Evolutionary conservation across 2,113 vertebrate species (phyloP).

Genomic region (Bolborhynchus lineola): DNA sequence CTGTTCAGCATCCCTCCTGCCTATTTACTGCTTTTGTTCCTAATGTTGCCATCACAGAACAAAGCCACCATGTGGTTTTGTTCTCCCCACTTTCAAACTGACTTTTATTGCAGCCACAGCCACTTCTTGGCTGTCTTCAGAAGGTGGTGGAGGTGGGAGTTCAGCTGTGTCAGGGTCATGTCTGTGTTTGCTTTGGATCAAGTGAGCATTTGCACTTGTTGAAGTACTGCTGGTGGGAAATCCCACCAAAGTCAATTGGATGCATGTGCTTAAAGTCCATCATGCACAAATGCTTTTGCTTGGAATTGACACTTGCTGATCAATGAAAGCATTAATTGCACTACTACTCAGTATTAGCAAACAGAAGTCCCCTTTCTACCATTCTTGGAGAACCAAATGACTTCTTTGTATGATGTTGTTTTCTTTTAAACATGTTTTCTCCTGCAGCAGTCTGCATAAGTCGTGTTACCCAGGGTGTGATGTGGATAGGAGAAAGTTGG

Average conservation of each 20-base stretch:
- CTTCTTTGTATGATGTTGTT: background rate
- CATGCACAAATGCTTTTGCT: background rate
- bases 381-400: background rate
- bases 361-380: background rate
- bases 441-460: background rate
- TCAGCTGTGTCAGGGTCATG: background rate
- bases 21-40: background rate
- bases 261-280: background rate
- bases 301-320: background rate
- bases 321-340: background rate
- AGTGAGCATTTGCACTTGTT: background rate
- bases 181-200: background rate
- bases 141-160: background rate
- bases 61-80: accelerated
- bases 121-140: background rate
- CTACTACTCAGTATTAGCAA: background rate
- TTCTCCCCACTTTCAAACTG: background rate
- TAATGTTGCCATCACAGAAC: background rate
- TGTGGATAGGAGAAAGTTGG: background rate
- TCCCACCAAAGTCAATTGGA: background rate
- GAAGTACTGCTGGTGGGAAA: background rate
- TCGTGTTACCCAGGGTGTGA: accelerated
- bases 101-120: background rate
- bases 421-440: background rate
- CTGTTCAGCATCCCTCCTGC: background rate